phyloP scores from a whole-genome alignment of 2,888 invertebrate genomes.

The Catocala fraxini region DNA sequence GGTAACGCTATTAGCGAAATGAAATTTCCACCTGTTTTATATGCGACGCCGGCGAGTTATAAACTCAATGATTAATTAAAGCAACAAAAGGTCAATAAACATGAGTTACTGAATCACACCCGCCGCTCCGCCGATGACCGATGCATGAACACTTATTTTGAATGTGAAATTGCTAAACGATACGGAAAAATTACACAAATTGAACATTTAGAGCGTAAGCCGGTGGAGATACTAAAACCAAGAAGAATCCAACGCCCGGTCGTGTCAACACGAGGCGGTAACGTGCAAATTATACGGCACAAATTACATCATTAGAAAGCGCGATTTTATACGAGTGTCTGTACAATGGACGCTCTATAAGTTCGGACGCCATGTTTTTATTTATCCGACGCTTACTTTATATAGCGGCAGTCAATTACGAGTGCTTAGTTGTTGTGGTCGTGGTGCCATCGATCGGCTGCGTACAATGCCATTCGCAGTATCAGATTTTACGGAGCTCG shows the following conservation, averaged over 20 bases:
- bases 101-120: conserved; percentile 66
- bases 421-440: conserved; percentile 18
- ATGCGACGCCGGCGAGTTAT: conserved; percentile 42
- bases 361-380: conserved; percentile 30
- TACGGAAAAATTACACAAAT: conserved; percentile 56
- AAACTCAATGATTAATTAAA: conserved; percentile 70
- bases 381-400: conserved; percentile 18
- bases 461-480: conserved; percentile 50
- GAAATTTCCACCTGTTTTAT: conserved; percentile 50
- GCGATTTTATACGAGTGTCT: conserved; percentile 61
- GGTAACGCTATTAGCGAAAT: conserved; percentile 66
- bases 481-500: conserved; percentile 57
- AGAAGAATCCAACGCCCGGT: conserved; percentile 51
- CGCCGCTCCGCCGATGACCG: conserved; percentile 55
- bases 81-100: conserved; percentile 74
- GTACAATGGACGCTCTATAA: conserved; percentile 45
- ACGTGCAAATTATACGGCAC: conserved; percentile 77
- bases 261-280: conserved; percentile 63
- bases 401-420: conserved; percentile 25
- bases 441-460: conserved; percentile 50
- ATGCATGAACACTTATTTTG: conserved; percentile 60
- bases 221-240: conserved; percentile 50
- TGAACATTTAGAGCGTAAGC: conserved; percentile 45
- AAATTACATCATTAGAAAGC: conserved; percentile 78
- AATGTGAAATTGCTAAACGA: conserved; percentile 56